phyloP scores from a whole-genome alignment of 2,888 invertebrate genomes.

The Drosophila nr. fundita region DNA sequence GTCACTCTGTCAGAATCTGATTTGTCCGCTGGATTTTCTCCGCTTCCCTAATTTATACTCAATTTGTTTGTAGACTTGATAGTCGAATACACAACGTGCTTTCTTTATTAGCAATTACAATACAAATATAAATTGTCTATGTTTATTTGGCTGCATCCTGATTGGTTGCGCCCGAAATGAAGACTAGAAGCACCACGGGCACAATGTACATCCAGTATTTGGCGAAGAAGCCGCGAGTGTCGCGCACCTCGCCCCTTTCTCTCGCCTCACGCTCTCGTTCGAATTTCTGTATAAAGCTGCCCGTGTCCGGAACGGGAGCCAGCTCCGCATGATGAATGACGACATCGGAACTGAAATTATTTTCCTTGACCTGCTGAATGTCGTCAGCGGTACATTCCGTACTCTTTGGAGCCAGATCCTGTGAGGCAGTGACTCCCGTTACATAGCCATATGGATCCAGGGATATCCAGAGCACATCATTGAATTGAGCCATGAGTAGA shows the following conservation, averaged over 20 bases:
- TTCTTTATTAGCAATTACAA: constrained; percentile 22
- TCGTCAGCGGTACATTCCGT: constrained; percentile 60
- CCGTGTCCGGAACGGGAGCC: constrained; percentile 97
- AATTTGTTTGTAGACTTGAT: background rate
- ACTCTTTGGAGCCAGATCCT: constrained; percentile 86
- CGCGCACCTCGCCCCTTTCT: constrained; percentile 95
- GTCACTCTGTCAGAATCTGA: background rate
- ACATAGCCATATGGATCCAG: constrained; percentile 92
- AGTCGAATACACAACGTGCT: constrained; percentile 5
- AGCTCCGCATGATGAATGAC: constrained; percentile 92
- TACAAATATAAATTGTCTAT: constrained; percentile 7
- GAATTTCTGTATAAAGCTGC: constrained; percentile 96
- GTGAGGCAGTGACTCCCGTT: constrained; percentile 87
- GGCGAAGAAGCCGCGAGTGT: constrained; percentile 97
- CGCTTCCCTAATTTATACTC: background rate
- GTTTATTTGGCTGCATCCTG: constrained; percentile 87
- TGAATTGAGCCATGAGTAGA: constrained; percentile 90
- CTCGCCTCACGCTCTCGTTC: constrained; percentile 95
- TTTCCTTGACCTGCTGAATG: constrained; percentile 67
- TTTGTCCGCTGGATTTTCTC: background rate
- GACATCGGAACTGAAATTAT: constrained; percentile 91
- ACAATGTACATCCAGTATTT: constrained; percentile 99
- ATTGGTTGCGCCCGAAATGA: constrained; percentile 94
- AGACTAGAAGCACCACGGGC: constrained; percentile 95
- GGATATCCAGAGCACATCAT: constrained; percentile 92